Conservation (phyloP, 1,140 invertebrate species). For the Bombus ignitus region DNA sequence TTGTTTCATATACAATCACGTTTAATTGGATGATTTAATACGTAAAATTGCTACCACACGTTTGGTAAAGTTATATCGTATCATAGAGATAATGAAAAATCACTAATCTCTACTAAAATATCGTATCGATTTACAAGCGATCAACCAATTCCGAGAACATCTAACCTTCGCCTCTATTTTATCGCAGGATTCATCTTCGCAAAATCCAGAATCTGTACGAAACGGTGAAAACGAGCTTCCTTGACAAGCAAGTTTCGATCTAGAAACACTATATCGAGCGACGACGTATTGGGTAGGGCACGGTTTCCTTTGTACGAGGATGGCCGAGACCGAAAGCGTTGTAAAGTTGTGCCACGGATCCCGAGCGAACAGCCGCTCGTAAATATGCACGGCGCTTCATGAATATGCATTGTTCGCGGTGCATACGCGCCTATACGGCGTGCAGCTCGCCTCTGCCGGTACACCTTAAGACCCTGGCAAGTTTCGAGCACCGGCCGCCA, state of each 20-base stretch:
- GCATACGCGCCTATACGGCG: slow-evolving; percentile 58
- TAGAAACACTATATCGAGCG: slow-evolving; percentile 33
- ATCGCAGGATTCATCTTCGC: not conserved
- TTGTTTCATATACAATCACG: too few species aligned
- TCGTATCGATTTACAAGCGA: too few species aligned
- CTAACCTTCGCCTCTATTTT: too few species aligned
- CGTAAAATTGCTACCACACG: too few species aligned
- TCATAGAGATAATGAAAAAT: too few species aligned
- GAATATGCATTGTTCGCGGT: slow-evolving; percentile 67
- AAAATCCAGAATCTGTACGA: not conserved
- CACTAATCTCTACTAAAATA: too few species aligned
- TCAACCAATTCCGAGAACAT: too few species aligned
- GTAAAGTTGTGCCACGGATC: slow-evolving; percentile 69
- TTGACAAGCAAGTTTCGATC: slow-evolving; percentile 38
- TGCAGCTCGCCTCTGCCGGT: slow-evolving; percentile 18
- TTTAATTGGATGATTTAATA: too few species aligned
- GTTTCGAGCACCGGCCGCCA: slow-evolving; percentile 32
- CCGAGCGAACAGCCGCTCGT: slow-evolving; percentile 66
- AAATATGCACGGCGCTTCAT: slow-evolving; percentile 69
- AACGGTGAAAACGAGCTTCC: not conserved
- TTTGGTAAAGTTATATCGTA: too few species aligned
- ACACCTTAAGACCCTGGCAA: slow-evolving; percentile 54
- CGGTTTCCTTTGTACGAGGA: slow-evolving; percentile 56
- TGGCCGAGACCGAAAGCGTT: slow-evolving; percentile 58
- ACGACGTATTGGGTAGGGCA: slow-evolving; percentile 31